Percentiles rank a stretch among this genome's conserved stretches.
These are phyloP conservation scores for Tinea semifulvella DNA, from an alignment of 2,888 invertebrate genomes.

Conservation along the genomic window DNA sequence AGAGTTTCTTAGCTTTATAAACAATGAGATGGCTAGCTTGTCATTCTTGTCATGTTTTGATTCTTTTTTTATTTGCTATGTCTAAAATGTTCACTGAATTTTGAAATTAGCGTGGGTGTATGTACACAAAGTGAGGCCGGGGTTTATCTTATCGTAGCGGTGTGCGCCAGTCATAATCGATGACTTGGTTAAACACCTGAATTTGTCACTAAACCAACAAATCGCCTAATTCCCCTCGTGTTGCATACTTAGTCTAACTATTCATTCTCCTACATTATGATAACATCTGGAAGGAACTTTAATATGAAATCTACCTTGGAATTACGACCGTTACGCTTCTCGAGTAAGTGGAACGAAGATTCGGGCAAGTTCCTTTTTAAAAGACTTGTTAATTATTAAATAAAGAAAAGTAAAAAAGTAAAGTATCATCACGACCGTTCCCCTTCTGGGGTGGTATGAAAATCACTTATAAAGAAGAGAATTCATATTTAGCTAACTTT, in stretches of 20 bases:
- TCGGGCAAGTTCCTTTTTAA: too few relatives aligned
- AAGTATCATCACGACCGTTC: too few relatives aligned
- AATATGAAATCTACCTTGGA: neutral
- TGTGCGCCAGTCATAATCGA: slow-evolving; percentile 4
- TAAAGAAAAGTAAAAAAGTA: too few relatives aligned
- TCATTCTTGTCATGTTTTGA: too few relatives aligned
- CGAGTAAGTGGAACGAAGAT: neutral
- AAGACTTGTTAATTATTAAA: too few relatives aligned
- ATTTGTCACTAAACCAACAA: slow-evolving; percentile 26
- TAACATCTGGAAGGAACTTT: neutral
- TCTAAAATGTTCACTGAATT: slow-evolving; percentile 1
- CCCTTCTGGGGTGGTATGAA: too few relatives aligned
- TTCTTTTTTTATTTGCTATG: neutral
- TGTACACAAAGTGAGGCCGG: slow-evolving; percentile 7
- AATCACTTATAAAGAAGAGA: too few relatives aligned
- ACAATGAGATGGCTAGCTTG: too few relatives aligned
- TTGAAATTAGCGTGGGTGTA: too few relatives aligned
- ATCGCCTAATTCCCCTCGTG: slow-evolving; percentile 21
- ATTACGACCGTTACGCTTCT: neutral
- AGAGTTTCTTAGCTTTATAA: too few relatives aligned
- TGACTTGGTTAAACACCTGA: slow-evolving; percentile 6
- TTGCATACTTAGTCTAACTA: neutral
- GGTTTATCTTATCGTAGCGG: slow-evolving; percentile 9
- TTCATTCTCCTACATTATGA: too few relatives aligned
- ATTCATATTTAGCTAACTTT: too few relatives aligned